phyloP scores from a whole-genome alignment of 2,797 vertebrate genomes.

The Macropus fuliginosus region DNA sequence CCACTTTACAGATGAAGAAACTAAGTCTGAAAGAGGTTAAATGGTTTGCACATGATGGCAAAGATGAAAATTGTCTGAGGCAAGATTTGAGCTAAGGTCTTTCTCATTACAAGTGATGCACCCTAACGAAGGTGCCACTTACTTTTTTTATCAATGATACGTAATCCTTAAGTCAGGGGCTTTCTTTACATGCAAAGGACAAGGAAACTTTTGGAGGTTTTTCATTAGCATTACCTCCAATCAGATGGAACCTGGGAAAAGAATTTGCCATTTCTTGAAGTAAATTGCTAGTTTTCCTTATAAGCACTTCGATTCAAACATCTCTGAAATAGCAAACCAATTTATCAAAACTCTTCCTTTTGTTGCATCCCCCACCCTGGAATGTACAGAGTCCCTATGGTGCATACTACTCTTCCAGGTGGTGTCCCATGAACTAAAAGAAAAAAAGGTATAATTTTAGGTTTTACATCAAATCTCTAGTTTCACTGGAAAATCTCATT shows the following conservation, averaged over 20 bases:
- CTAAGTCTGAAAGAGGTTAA: background rate
- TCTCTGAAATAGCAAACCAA: background rate
- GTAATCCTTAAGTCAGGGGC: background rate
- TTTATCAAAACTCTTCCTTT: background rate
- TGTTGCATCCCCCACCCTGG: background rate
- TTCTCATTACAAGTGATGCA: background rate
- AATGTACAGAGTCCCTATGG: background rate
- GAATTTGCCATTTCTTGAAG: background rate
- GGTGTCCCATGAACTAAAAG: background rate
- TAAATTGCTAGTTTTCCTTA: background rate
- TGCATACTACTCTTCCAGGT: background rate
- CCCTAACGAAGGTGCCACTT: background rate
- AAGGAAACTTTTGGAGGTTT: background rate
- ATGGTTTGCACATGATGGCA: background rate
- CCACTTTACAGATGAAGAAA: background rate
- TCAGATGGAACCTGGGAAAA: background rate
- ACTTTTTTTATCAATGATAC: background rate
- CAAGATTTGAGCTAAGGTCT: background rate
- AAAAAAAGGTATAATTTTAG: background rate
- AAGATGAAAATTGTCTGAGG: background rate
- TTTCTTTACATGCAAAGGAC: background rate
- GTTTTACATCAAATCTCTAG: background rate
- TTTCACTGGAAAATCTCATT: background rate
- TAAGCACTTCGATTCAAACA: background rate
- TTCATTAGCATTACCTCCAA: background rate